These are phyloP conservation scores for Steinernema carpocapsae DNA, from an alignment of 2,888 invertebrate species.

Conservation along the genomic window DNA sequence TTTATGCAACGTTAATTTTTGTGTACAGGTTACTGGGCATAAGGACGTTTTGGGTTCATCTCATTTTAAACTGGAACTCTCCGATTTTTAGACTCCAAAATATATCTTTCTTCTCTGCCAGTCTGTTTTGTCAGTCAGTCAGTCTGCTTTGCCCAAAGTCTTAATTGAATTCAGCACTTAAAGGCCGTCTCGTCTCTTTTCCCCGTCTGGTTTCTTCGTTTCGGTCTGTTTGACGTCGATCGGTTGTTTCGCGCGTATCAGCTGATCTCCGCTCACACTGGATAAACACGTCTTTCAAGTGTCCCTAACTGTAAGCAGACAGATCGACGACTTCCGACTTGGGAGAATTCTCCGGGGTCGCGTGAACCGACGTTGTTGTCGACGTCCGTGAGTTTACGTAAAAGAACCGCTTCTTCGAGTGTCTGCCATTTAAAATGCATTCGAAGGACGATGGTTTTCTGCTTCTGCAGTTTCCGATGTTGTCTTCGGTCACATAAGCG, in stretches of 20 bases:
- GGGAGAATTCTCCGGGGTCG: too few relatives aligned
- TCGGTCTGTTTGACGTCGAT: not conserved
- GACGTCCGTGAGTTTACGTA: slow-evolving; percentile 10
- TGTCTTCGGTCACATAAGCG: slow-evolving; percentile 17
- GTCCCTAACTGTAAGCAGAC: not conserved
- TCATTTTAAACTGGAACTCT: too few relatives aligned
- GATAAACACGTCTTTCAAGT: not conserved
- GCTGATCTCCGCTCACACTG: slow-evolving; percentile 20
- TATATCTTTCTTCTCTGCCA: too few relatives aligned
- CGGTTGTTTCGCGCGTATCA: not conserved
- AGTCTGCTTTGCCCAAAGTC: too few relatives aligned
- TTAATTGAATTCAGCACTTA: too few relatives aligned
- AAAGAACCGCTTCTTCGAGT: not conserved
- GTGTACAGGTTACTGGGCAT: too few relatives aligned
- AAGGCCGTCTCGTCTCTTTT: too few relatives aligned
- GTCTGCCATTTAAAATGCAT: slow-evolving; percentile 27
- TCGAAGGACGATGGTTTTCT: not conserved
- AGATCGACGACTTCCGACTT: slow-evolving; percentile 21
- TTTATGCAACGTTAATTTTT: too few relatives aligned
- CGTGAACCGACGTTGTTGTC: not conserved
- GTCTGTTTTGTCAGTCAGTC: too few relatives aligned
- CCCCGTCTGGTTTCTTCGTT: slow-evolving; percentile 2
- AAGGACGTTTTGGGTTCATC: too few relatives aligned
- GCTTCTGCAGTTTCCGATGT: not conserved
- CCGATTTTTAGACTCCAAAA: too few relatives aligned